Conservation (phyloP, 2,888 invertebrate species). For the Leptura quadrifasciata region DNA sequence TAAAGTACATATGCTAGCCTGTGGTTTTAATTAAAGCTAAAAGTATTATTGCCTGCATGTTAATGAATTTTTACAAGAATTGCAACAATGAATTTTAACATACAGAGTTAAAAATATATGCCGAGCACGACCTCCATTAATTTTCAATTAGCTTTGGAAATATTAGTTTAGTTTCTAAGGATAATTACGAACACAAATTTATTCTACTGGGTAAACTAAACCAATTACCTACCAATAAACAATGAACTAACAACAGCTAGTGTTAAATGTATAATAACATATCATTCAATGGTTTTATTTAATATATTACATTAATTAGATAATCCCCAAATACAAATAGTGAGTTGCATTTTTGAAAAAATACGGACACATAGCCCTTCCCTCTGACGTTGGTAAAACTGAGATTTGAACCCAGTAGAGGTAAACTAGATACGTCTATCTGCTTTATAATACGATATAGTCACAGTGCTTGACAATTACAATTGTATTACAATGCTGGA, state of each 20-base stretch:
- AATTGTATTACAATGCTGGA: too few species aligned
- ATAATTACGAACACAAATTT: slow-evolving; percentile 15
- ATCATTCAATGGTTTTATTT: background rate
- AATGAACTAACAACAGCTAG: background rate
- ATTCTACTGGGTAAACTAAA: slow-evolving; percentile 2
- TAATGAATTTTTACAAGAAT: slow-evolving; percentile 40
- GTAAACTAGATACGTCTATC: too few species aligned
- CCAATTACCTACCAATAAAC: background rate
- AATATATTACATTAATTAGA: too few species aligned
- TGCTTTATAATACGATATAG: too few species aligned
- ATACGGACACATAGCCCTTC: too few species aligned
- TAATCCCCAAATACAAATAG: too few species aligned
- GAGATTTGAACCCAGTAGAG: too few species aligned
- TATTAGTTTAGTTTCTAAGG: slow-evolving; percentile 15
- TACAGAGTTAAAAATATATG: slow-evolving; percentile 11
- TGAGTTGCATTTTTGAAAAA: too few species aligned
- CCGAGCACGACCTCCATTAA: slow-evolving; percentile 21
- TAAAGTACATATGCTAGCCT: slow-evolving; percentile 31
- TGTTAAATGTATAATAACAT: background rate
- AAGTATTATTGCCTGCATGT: slow-evolving; percentile 38
- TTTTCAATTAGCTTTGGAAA: slow-evolving; percentile 24
- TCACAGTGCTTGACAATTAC: too few species aligned
- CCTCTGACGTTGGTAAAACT: too few species aligned
- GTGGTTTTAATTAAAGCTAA: slow-evolving; percentile 40
- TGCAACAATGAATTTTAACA: slow-evolving; percentile 32